phyloP scores from a whole-genome alignment of 2,113 vertebrate species.

The Cepphus grylle region DNA sequence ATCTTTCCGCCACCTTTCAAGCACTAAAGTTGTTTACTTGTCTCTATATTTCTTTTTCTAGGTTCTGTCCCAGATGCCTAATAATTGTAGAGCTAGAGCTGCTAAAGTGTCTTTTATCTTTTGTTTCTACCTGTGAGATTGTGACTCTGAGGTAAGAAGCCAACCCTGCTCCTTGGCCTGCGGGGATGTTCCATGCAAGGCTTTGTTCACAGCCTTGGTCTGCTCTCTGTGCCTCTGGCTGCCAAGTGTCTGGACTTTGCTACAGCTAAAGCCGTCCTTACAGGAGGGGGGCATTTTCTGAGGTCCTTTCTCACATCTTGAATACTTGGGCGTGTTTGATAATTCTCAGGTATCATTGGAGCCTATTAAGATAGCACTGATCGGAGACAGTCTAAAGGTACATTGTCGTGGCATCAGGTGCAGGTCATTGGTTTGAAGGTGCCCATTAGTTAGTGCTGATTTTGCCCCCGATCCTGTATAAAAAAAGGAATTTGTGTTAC shows the following conservation, averaged over 20 bases:
- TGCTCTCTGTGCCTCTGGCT: not conserved
- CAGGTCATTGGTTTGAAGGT: not conserved
- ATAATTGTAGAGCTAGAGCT: not conserved
- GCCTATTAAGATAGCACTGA: not conserved
- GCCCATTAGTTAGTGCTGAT: not conserved
- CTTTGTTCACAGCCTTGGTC: not conserved
- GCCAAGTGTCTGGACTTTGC: not conserved
- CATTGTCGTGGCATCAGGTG: fast-evolving
- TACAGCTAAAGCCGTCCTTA: not conserved
- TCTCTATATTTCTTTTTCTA: not conserved
- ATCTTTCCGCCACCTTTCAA: not conserved
- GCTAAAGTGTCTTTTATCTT: not conserved
- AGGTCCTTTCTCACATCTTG: not conserved
- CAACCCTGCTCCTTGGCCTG: not conserved
- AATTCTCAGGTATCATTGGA: not conserved
- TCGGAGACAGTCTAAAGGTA: not conserved
- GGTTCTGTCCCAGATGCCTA: not conserved
- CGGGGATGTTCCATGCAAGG: not conserved
- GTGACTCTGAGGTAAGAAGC: not conserved
- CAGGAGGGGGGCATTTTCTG: not conserved
- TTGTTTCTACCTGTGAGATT: not conserved
- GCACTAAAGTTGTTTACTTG: not conserved
- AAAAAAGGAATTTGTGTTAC: not conserved
- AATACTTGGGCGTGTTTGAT: not conserved
- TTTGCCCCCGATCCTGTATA: not conserved